Evolutionary conservation across 2,888 invertebrate species (phyloP).

Genomic region (Acronicta alni): DNA sequence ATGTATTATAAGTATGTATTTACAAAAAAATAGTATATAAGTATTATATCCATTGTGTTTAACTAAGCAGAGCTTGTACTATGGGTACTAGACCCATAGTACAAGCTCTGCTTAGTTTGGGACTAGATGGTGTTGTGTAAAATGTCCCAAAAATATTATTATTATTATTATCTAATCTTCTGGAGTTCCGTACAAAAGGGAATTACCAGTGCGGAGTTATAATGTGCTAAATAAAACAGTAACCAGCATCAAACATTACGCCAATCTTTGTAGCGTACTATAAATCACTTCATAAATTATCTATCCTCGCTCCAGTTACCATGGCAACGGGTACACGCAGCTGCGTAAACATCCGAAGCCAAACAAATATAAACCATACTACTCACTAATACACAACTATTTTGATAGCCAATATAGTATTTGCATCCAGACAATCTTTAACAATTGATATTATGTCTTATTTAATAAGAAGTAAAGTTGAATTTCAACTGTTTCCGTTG

Average conservation of each 20-base stretch:
- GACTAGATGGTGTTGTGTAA: too few relatives aligned
- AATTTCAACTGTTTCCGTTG: slow-evolving; percentile 12
- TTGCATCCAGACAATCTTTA: background rate
- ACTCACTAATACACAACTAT: background rate
- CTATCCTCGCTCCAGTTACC: slow-evolving; percentile 63
- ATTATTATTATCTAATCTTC: too few relatives aligned
- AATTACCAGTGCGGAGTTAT: background rate
- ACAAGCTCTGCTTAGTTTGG: too few relatives aligned
- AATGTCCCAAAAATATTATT: too few relatives aligned
- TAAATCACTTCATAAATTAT: slow-evolving; percentile 44
- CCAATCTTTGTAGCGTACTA: slow-evolving; percentile 26
- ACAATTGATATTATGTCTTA: slow-evolving; percentile 18
- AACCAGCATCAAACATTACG: slow-evolving; percentile 11
- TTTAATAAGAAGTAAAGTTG: slow-evolving; percentile 6
- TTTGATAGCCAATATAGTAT: background rate
- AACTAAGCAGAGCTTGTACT: too few relatives aligned
- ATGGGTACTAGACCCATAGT: too few relatives aligned
- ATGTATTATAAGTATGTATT: too few relatives aligned
- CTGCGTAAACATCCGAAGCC: background rate
- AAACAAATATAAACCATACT: slow-evolving; percentile 13
- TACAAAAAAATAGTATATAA: too few relatives aligned
- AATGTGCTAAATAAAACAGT: slow-evolving; percentile 17
- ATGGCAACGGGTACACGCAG: slow-evolving; percentile 39
- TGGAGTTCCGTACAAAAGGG: too few relatives aligned
- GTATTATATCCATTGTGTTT: too few relatives aligned